A percentile compares a stretch with the other conserved stretches of the same genome.
These are phyloP conservation scores for Amblyteles armatorius DNA, from an alignment of 2,888 invertebrate genomes.

Conservation along the genomic window DNA sequence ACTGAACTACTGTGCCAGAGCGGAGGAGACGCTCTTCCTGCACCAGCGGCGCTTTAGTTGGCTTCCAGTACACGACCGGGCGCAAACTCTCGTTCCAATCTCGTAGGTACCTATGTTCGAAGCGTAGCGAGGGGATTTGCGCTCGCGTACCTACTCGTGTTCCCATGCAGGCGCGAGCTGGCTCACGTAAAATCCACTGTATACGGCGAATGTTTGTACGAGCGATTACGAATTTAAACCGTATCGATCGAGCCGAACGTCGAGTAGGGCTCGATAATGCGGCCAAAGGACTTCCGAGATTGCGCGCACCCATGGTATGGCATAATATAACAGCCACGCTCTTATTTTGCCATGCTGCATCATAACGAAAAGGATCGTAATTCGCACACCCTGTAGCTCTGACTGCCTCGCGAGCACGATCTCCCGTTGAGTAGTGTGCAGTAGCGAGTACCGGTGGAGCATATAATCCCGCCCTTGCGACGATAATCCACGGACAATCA, in stretches of 20 bases:
- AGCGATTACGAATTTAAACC: slow-evolving; percentile 70
- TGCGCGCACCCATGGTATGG: slow-evolving; percentile 50
- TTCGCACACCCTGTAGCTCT: slow-evolving; percentile 34
- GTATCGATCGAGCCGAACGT: slow-evolving; percentile 67
- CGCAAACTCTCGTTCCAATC: slow-evolving; percentile 47
- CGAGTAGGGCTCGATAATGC: slow-evolving; percentile 66
- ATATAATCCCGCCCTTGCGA: slow-evolving; percentile 68
- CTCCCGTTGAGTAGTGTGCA: slow-evolving; percentile 52
- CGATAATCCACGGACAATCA: slow-evolving; percentile 70
- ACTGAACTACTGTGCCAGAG: slow-evolving; percentile 24
- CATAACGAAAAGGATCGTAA: slow-evolving; percentile 28
- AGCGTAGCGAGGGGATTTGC: slow-evolving; percentile 36
- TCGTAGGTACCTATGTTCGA: slow-evolving; percentile 40
- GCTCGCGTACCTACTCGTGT: slow-evolving; percentile 13
- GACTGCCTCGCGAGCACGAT: slow-evolving; percentile 49
- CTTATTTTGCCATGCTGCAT: slow-evolving; percentile 59
- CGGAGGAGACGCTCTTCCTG: slow-evolving; percentile 23
- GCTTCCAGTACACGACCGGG: slow-evolving; percentile 36
- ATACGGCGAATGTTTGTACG: slow-evolving; percentile 65
- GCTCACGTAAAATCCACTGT: slow-evolving; percentile 49
- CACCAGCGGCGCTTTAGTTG: slow-evolving; percentile 24
- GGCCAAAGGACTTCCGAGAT: slow-evolving; percentile 64
- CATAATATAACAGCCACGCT: slow-evolving; percentile 46
- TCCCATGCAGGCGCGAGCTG: slow-evolving; percentile 46
- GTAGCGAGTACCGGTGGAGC: slow-evolving; percentile 32